phyloP scores from a whole-genome alignment of 2,113 vertebrate species.

The Leptosomus discolor region DNA sequence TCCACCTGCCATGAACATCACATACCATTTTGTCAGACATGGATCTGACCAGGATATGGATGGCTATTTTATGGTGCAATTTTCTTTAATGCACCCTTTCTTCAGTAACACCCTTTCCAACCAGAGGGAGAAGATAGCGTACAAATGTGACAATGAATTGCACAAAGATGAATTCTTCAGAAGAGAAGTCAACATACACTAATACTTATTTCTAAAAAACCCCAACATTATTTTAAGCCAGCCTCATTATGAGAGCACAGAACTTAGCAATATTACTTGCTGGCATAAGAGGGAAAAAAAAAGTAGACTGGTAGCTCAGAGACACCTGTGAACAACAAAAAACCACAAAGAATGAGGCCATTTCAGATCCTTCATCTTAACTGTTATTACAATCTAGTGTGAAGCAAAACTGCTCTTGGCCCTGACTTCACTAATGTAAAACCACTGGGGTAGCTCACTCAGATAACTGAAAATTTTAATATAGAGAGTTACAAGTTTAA shows the following conservation, averaged over 20 bases:
- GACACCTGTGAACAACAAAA: background rate
- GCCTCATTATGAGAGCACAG: background rate
- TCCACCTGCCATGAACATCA: constrained; percentile 39
- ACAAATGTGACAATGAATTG: background rate
- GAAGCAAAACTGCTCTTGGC: background rate
- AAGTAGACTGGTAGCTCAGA: background rate
- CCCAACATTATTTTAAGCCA: background rate
- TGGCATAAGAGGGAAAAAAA: background rate
- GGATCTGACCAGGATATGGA: constrained; percentile 36
- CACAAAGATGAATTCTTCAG: background rate
- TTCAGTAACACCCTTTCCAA: background rate
- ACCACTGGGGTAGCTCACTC: background rate
- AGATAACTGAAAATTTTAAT: background rate
- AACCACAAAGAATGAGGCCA: background rate
- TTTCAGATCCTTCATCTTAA: background rate
- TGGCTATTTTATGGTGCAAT: constrained; percentile 51
- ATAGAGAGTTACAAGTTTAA: background rate
- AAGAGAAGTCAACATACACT: background rate
- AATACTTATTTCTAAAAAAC: background rate
- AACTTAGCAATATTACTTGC: background rate
- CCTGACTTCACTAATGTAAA: background rate
- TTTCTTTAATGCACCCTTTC: constrained; percentile 39
- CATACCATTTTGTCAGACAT: constrained; percentile 53
- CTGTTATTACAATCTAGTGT: background rate
- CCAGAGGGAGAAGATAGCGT: background rate